Percentiles rank a stretch among this genome's conserved stretches.
Conservation (phyloP, 1,140 invertebrate species). For the Trichogramma pretiosum region DNA sequence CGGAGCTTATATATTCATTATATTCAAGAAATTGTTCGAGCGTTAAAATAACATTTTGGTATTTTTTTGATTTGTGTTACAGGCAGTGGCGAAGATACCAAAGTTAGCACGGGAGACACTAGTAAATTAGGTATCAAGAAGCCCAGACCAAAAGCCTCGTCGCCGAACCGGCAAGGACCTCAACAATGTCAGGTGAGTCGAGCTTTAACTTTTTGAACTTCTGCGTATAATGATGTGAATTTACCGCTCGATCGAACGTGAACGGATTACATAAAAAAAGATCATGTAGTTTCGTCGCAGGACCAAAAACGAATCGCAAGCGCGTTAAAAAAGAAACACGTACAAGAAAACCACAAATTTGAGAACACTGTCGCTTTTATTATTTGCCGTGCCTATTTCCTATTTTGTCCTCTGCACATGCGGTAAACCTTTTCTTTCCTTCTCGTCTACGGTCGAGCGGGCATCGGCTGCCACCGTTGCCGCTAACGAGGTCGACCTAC, state of each 20-base stretch:
- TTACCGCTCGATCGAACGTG: too few species aligned
- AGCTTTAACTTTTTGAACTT: too few species aligned
- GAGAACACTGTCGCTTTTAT: conserved; percentile 1
- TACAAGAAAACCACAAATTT: conserved; percentile 17
- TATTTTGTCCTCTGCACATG: neutral
- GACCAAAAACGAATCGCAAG: too few species aligned
- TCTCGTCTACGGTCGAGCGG: neutral
- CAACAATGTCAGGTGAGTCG: conserved; percentile 66
- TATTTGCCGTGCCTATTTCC: conserved; percentile 6
- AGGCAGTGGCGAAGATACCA: conserved; percentile 45
- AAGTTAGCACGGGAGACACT: conserved; percentile 37
- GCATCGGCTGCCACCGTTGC: conserved; percentile 22
- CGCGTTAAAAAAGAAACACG: too few species aligned
- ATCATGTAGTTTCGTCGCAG: neutral
- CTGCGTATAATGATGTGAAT: neutral
- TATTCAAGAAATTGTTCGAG: too few species aligned
- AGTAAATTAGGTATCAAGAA: conserved; percentile 53
- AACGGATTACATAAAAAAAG: too few species aligned
- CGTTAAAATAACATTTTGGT: too few species aligned
- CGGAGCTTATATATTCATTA: too few species aligned
- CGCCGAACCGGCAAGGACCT: conserved; percentile 68
- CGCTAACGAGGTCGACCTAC: conserved; percentile 37
- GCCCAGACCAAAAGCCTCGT: conserved; percentile 62
- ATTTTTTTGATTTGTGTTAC: conserved; percentile 23
- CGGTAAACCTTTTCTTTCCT: neutral